These are phyloP conservation scores for Lutjanus argentimaculatus DNA, from an alignment of 2,797 vertebrate species.

Conservation along the genomic window DNA sequence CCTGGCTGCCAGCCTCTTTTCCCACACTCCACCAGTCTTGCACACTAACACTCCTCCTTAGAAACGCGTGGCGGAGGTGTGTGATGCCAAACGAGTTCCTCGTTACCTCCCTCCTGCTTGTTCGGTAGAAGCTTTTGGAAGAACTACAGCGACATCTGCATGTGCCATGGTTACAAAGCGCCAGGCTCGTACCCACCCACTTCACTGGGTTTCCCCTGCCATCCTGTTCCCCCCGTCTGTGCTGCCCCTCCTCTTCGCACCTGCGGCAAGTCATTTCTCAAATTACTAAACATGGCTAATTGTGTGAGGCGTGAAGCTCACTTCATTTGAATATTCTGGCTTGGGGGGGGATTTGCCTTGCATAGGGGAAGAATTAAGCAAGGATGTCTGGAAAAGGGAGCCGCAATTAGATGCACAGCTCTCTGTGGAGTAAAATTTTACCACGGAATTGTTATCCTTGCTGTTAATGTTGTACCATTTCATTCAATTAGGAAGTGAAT, in stretches of 20 bases:
- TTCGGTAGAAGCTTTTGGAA: conserved; percentile 92
- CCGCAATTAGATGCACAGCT: conserved; percentile 59
- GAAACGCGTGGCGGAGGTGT: conserved; percentile 82
- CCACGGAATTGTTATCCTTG: conserved; percentile 35
- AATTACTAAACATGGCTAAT: conserved; percentile 91
- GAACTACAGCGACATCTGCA: conserved; percentile 99
- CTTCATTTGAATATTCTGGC: conserved; percentile 93
- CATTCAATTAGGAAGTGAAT: conserved; percentile 17
- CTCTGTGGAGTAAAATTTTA: conserved; percentile 59
- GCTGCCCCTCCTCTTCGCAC: conserved; percentile 72
- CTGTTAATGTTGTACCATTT: conserved; percentile 30
- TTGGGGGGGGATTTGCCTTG: conserved; percentile 80
- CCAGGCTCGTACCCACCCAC: conserved; percentile 82
- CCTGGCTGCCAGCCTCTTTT: conserved; percentile 68
- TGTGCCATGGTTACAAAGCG: conserved; percentile 92
- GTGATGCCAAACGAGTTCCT: conserved; percentile 87
- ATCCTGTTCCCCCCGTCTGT: conserved; percentile 65
- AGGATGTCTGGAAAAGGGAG: conserved; percentile 66
- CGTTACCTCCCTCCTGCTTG: conserved; percentile 84
- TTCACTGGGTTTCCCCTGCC: conserved; percentile 78
- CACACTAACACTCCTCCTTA: conserved; percentile 61
- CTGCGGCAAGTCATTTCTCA: conserved; percentile 82
- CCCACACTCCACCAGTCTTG: conserved; percentile 62
- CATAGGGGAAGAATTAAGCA: conserved; percentile 75
- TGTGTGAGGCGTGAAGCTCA: conserved; percentile 89